Evolutionary conservation across 2,888 invertebrate species (phyloP), one percentile per base, ranked within the genome.

Genomic region (Drosophila silvestris): DNA sequence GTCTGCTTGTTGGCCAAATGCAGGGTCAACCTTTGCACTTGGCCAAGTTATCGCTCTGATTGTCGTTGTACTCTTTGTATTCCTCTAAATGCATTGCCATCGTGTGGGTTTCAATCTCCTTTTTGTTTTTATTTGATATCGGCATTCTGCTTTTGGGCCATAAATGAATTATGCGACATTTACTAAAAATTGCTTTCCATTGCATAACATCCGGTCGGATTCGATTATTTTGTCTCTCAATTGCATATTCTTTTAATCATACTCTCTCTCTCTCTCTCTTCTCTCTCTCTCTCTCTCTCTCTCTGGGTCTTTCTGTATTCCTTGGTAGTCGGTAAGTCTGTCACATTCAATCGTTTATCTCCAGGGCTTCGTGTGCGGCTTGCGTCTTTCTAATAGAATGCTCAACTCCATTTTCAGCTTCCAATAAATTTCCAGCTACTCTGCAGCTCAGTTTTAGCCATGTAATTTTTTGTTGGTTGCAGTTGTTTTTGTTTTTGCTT

Each of bases 151-250:
- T 67, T 74, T 73, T 65, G 61, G 73, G 68, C 77, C 77, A 88
- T 91, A 92, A 92, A 91, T 91, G 92, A 92, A 90, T 91, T 91
- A 91, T 92, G 90, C 87, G 90, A 91, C 91, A 91, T 92, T 92
- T 91, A 91, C 85, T 84, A 75, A 83, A 88, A 91, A 91, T 85
- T 86, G 88, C 82, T 84, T 84, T 79, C 91, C 82, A 90, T 83
- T 87, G 90, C 90, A 77, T 65, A 85, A 78, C 87, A 91, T 85
- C 79, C 83, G 84, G 63, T 70, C 51, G 71, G 50, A 47, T 47
- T 47, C 65, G 60, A 79, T 61, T 47, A 47, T 47, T 26, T 16
- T 62, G 52, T 50, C 61, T 50, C 26, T 41, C 70, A 62, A 57
- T 50, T 35, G 56, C 22, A 41, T 33, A 37, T 56, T 39, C n/a